Base-by-base conservation (phyloP, 2,113 vertebrate genomes). In the Corynorhinus townsendii region DNA sequence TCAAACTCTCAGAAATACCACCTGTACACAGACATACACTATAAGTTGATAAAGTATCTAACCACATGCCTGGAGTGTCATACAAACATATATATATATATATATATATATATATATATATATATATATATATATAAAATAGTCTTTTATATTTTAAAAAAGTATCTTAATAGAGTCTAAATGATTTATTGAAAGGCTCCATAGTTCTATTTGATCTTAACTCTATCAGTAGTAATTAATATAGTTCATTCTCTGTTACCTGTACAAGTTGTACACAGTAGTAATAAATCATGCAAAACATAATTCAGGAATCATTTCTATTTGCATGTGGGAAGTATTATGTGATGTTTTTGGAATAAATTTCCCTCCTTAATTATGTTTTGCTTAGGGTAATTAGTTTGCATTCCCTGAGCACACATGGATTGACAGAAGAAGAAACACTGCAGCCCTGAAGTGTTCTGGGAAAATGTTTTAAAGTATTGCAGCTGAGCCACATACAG, bases 321-420 rank as follows among this genome's bases (percentile, higher is more conserved):
- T 95, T 90, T 88, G 43, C 81, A 84, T 96, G 52, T 87, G 16
- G 35, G 24, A 75, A 79, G 43, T 73, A 71, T 81, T 81, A 30
- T 85, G 72, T 82, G 24, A 33, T 91, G 6, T 40, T 90, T 97
- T 59, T 49, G 11, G 40, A 95, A 93, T 80, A 90, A 54, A 91
- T 79, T 91, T 91, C 33, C 71, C 30, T 62, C 11, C 72, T 96
- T 86, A 91, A 95, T 96, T 94, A 84, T 93, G 40, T 89, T 96
- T 96, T 92, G 54, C 43, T 91, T 89, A 45, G 24, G 40, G 45
- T 95, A 96, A 96, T 97, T 97, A 86, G 40, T 77, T 85, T 93
- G 33, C 35, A 35, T 93, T 97, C 76, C 84, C 80, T 73, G 75
- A 91, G 69, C 30, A 81, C 47, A 81, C 30, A 89, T 92, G n/a